Evolutionary conservation across 2,113 vertebrate genomes (phyloP), one percentile per base, ranked within the genome.

Genomic region (Bubalus kerabau): DNA sequence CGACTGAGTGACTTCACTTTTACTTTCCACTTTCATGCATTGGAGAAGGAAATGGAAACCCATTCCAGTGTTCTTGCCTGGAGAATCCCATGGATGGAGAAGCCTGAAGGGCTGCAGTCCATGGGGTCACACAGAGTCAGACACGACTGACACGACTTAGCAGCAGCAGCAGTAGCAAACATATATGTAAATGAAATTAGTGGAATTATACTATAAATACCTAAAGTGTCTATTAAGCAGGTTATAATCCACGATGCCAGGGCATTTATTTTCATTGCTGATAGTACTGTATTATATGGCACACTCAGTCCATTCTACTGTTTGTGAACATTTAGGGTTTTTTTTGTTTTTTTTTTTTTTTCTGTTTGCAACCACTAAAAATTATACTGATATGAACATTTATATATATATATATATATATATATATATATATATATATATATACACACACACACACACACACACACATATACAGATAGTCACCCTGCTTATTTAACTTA

Each of bases 161-260:
- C 43, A 43, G 6, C 43, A 43, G 43, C 6, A 43, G 43, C 43
- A 43, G 43, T 6, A 43, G 43, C 43, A 36, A 36, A 67, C 1
- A 2, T 36, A 67, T 11, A 67, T 36, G 64, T 59, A 40, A 94
- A 90, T 40, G 13, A 0, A 74, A 90, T 84, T 87, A 88, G 50
- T 89, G 6, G 21, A 96, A 64, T 90, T 95, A 52, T 15, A 71
- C 13, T 43, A n/a, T 80, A 81, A 81, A 11, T 87, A 74, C 9
- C 8, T 17, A 24, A 71, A 59, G 0, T 28, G 13, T 43, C 32
- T 62, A 1, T 48, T 48, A 48, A 78, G 26, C 14, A 9, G 46
- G 28, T 50, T 36, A 57, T 59, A 4, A 91, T 46, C 48, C 2
- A 46, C 32, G 6, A 78, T 32, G 19, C 3, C 32, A 78, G n/a